Base-by-base conservation (phyloP, 2,113 vertebrate species). In the Esox niger region DNA sequence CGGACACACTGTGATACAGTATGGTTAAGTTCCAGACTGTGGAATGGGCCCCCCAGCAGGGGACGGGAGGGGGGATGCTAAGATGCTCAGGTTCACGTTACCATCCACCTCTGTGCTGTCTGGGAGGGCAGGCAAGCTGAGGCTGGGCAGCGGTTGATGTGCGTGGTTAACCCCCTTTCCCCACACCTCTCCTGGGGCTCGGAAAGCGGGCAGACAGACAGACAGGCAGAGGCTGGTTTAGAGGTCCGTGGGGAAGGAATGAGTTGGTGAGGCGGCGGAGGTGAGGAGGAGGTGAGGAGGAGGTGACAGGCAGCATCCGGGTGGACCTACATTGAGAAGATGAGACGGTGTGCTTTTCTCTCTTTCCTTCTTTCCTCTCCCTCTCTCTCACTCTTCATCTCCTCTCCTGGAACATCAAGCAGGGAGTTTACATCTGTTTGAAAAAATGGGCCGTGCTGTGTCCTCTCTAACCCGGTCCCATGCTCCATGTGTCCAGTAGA, bases 21-120 rank as follows among this genome's bases (percentile, higher is more conserved):
- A 66, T 69, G 70, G 47, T 52, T 31, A 4, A 68, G 68, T 11
- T n/a, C n/a, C n/a, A n/a, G n/a, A n/a, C n/a, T n/a, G n/a, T n/a
- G n/a, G n/a, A n/a, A n/a, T n/a, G n/a, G n/a, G n/a, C n/a, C n/a
- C n/a, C n/a, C n/a, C n/a, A n/a, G n/a, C n/a, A n/a, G n/a, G 59
- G 6, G 54, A 63, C 20, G 11, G 2, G 10, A 38, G 6, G 9
- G 33, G 10, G 13, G 13, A 0, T 67, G 77, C 80, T 77, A 86
- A 89, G 79, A 74, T 62, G 62, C 66, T 76, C 80, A 43, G 80
- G 79, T 84, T 81, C 74, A 70, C 80, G 76, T 80, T 84, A 75
- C 67, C 56, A 62, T 77, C 38, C 30, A 26, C 38, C 21, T 56
- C 30, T 26, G 27, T 20, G 38, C 62, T 55, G 25, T 59, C 54